Evolutionary conservation across 2,888 invertebrate genomes (phyloP).

Genomic region (Saturnia pavonia): DNA sequence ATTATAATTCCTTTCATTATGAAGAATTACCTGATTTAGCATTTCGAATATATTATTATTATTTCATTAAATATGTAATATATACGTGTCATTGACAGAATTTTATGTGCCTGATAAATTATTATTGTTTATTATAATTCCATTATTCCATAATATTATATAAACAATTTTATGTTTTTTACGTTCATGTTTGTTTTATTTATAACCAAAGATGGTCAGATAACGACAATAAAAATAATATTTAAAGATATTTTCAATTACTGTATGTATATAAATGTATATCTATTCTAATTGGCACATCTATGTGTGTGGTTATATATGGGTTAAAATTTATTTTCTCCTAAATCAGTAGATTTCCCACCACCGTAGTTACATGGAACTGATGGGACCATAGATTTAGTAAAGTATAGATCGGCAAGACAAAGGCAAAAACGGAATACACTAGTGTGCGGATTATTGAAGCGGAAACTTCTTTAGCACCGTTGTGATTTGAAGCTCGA

Average conservation of each 20-base stretch:
- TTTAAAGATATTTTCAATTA: not conserved
- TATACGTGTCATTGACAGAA: conserved; percentile 13
- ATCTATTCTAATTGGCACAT: not conserved
- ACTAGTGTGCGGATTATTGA: too few relatives aligned
- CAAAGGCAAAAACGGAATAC: too few relatives aligned
- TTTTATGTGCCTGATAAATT: conserved; percentile 14
- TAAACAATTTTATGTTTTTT: conserved; percentile 9
- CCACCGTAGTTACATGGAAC: not conserved
- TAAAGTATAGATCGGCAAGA: too few relatives aligned
- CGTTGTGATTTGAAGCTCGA: too few relatives aligned
- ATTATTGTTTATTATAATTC: conserved; percentile 9
- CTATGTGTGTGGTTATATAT: not conserved
- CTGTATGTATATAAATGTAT: not conserved
- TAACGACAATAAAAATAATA: conserved; percentile 24
- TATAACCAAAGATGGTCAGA: conserved; percentile 20
- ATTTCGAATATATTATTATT: conserved; percentile 13
- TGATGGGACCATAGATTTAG: not conserved
- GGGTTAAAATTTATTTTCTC: not conserved
- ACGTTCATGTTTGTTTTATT: conserved; percentile 30
- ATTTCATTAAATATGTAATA: conserved; percentile 8
- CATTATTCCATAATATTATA: conserved; percentile 3
- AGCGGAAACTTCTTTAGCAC: too few relatives aligned
- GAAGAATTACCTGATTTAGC: conserved; percentile 5
- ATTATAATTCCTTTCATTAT: conserved; percentile 8
- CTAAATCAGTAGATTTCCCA: not conserved